phyloP scores from a whole-genome alignment of 2,797 vertebrate species.

The Ara ararauna region DNA sequence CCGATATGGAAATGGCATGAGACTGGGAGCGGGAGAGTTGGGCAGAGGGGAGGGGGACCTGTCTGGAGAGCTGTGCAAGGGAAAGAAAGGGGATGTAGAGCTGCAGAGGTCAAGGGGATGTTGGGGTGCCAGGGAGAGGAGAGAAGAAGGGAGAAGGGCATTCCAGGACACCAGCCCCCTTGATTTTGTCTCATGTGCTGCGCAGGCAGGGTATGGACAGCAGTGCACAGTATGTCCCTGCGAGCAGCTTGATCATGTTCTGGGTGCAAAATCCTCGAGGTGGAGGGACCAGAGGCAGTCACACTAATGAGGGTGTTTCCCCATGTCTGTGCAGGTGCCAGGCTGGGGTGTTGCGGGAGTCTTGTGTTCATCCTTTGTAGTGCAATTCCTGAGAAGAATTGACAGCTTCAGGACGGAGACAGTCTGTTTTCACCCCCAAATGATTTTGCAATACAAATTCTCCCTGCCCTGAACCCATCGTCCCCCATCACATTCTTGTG shows the following conservation, averaged over 20 bases:
- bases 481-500: background rate
- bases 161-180: background rate
- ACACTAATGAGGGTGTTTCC: background rate
- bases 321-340: too few relatives aligned
- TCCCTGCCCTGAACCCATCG: background rate
- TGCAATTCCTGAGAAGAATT: background rate
- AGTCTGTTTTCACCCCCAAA: background rate
- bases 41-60: background rate
- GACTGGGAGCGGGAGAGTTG: too few relatives aligned
- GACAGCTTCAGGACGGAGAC: background rate
- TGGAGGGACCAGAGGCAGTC: background rate
- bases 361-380: background rate
- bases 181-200: background rate
- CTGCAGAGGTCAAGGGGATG: too few relatives aligned
- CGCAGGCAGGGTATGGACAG: background rate
- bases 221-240: rapidly evolving
- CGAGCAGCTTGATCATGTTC: rapidly evolving
- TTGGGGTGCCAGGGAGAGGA: background rate
- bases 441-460: background rate
- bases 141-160: background rate
- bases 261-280: rapidly evolving
- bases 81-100: background rate
- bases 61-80: background rate
- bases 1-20: background rate
- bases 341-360: background rate